Percentiles rank a stretch among this genome's conserved stretches.
These are phyloP conservation scores for Ornithorhynchus anatinus DNA, from an alignment of 2,113 vertebrate species.

Conservation along the genomic window DNA sequence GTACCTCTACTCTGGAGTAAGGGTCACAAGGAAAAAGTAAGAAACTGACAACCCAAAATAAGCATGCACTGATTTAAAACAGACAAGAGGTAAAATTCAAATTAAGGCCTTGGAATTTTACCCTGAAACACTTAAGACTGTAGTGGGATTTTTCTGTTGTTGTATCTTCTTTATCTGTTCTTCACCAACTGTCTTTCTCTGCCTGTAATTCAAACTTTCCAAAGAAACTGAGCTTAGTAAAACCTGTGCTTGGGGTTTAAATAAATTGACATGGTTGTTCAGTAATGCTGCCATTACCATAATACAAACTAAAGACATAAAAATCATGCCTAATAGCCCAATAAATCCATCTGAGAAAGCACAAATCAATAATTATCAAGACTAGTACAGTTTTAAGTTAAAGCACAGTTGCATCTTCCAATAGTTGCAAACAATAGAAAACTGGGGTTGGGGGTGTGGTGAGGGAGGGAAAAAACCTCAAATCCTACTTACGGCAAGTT, in stretches of 20 bases:
- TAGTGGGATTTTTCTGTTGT: too few relatives aligned
- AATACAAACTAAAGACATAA: conserved; percentile 33
- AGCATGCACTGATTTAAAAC: too few relatives aligned
- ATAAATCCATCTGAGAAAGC: conserved; percentile 16
- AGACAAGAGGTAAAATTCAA: too few relatives aligned
- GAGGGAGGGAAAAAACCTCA: conserved; percentile 8
- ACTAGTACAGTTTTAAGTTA: neutral
- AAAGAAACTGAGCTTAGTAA: neutral
- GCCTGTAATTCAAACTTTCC: conserved; percentile 6
- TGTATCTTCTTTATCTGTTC: too few relatives aligned
- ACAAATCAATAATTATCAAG: conserved; percentile 7
- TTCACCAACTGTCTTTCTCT: too few relatives aligned
- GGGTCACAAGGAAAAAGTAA: too few relatives aligned
- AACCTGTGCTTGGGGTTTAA: conserved; percentile 8
- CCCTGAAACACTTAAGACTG: too few relatives aligned
- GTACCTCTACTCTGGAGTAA: too few relatives aligned
- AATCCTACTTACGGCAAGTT: conserved; percentile 85
- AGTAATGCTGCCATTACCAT: conserved; percentile 2
- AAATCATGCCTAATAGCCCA: neutral
- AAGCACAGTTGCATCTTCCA: conserved; percentile 8
- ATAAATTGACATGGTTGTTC: conserved; percentile 17
- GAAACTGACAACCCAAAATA: too few relatives aligned
- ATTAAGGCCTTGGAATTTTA: too few relatives aligned
- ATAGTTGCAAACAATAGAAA: neutral
- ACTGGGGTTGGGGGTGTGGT: too few relatives aligned